Conservation (phyloP, 2,797 vertebrate species). For the Melanogrammus aeglefinus region DNA sequence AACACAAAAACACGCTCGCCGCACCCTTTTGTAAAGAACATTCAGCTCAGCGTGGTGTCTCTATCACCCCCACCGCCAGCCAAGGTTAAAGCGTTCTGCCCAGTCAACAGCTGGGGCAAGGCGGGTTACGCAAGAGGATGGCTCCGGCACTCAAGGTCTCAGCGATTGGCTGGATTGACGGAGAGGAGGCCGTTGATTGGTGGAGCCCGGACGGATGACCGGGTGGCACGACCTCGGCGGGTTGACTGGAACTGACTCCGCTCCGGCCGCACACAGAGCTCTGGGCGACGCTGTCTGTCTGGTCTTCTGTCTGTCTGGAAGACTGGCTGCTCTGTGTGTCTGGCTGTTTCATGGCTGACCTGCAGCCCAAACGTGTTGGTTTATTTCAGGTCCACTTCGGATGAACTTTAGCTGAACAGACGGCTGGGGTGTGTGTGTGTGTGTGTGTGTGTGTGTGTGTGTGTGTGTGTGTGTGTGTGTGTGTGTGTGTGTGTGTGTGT, state of each 20-base stretch:
- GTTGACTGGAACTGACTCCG: too few relatives aligned
- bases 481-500: background rate
- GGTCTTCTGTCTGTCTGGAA: background rate
- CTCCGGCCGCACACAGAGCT: background rate
- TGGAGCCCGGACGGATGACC: background rate
- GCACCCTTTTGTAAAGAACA: too few relatives aligned
- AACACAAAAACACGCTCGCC: too few relatives aligned
- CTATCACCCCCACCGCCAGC: background rate
- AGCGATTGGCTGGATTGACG: background rate
- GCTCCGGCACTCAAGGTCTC: background rate
- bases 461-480: background rate
- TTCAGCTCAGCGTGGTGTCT: background rate
- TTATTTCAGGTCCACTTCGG: background rate
- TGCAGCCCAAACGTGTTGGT: background rate
- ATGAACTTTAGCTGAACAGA: background rate
- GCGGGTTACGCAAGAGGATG: background rate
- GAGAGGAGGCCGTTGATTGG: background rate
- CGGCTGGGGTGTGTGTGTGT: background rate
- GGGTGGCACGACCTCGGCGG: background rate
- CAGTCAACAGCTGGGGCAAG: background rate
- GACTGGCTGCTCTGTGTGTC: background rate
- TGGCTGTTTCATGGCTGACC: background rate
- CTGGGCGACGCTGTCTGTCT: background rate
- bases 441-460: background rate
- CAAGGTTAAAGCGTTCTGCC: background rate